These are phyloP conservation scores for Aproaerema taeniolella DNA, from an alignment of 2,888 invertebrate species.

Conservation along the genomic window DNA sequence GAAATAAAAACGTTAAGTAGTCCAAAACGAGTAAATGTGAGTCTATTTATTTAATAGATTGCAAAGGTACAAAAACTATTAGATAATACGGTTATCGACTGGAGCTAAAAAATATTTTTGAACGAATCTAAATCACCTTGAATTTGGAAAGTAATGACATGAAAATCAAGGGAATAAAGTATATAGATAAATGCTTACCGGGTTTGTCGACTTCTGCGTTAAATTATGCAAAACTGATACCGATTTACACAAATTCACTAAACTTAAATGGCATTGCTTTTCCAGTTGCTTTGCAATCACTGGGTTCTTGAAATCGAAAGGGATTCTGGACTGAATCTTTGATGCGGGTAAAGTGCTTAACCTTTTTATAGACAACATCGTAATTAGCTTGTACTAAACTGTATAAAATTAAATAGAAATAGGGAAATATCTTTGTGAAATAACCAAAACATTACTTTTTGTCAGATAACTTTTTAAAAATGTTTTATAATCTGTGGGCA, in stretches of 20 bases:
- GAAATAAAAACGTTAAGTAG: no score
- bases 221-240: slow-evolving; percentile 49
- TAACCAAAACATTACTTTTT: no score
- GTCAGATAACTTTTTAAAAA: no score
- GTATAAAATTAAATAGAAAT: no score
- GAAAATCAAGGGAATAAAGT: background rate
- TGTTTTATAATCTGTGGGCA: no score
- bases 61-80: background rate
- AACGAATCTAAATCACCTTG: no score
- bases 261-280: slow-evolving; percentile 36
- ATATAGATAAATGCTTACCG: slow-evolving; percentile 36
- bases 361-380: slow-evolving; percentile 58
- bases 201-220: slow-evolving; percentile 43
- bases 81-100: background rate
- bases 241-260: slow-evolving; percentile 52
- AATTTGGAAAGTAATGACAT: background rate
- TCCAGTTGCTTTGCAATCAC: slow-evolving; percentile 37
- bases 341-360: slow-evolving; percentile 49
- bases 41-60: background rate
- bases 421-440: no score
- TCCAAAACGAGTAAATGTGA: no score
- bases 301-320: slow-evolving; percentile 33
- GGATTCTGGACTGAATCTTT: slow-evolving; percentile 48
- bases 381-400: no score
- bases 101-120: no score